Evolutionary conservation across 2,797 vertebrate genomes (phyloP), one percentile per base, ranked within the genome.

Genomic region (Heterohyrax brucei): DNA sequence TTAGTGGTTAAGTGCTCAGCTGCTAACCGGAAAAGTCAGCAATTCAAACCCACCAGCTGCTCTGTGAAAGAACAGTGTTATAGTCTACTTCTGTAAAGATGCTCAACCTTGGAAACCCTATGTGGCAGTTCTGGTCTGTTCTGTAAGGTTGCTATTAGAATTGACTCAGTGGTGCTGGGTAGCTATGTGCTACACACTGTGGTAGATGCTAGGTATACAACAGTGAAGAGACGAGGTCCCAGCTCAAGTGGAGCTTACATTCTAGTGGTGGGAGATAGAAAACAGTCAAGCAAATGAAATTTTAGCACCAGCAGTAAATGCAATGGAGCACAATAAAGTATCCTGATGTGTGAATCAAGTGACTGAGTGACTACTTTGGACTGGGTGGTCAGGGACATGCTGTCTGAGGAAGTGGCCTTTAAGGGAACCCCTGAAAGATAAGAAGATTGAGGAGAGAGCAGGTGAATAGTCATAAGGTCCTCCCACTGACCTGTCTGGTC

Each of bases 231-330:
- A 46, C 61, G 26, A 80, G 62, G 68, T n/a, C 79, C 44, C 85
- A 61, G 33, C n/a, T 88, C 78, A 88, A 2, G 14, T 12, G 28
- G 61, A 83, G 19, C 48, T 72, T 26, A 50, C 21, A 73, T 30
- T 30, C 19, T 46, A 75, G 33, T 28, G 46, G 39, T 46, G 1
- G 1, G 59, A 80, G 44, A 44, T 2, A 82, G 82, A 70, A 87
- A 93, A 76, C 50, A 77, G 68, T 44, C 59, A 78, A 83, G 48
- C 28, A 89, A 66, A 62, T 83, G 46, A 95, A 89, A 33, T n/a
- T 7, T 48, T 14, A 30, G 28, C 12, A 7, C 46, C 26, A 16
- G 66, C 46, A 50, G 2, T 90, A 59, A 76, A 68, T 93, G 56
- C 64, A 59, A 2, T 8, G 14, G 64, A 61, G 68, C 78, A 90